phyloP scores from a whole-genome alignment of 2,797 vertebrate species.

The Pelochelys cantorii region DNA sequence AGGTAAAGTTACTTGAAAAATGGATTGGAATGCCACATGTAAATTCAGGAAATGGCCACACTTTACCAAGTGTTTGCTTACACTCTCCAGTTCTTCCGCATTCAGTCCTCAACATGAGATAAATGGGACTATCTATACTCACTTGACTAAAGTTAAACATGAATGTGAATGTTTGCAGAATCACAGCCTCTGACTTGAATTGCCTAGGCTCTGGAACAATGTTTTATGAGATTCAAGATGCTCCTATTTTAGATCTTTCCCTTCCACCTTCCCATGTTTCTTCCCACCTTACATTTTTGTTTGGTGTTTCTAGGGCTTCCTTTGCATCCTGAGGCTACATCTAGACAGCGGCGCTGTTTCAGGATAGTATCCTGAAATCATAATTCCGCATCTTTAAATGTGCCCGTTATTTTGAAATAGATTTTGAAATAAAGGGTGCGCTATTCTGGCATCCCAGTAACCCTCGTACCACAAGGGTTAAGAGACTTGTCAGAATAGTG shows the following conservation, averaged over 20 bases:
- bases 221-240: background rate
- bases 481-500: too few species aligned
- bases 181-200: background rate
- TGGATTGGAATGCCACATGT: background rate
- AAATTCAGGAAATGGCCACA: background rate
- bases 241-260: background rate
- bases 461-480: too few species aligned
- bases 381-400: too few species aligned
- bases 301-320: rapidly evolving
- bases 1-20: background rate
- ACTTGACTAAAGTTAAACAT: background rate
- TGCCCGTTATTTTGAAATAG: too few species aligned
- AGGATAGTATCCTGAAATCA: too few species aligned
- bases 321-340: too few species aligned
- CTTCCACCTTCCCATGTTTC: background rate
- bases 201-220: background rate
- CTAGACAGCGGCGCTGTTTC: too few species aligned
- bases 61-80: background rate
- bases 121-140: too few species aligned
- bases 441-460: too few species aligned
- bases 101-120: background rate
- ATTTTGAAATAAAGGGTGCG: too few species aligned
- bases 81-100: background rate
- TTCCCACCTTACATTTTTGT: background rate
- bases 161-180: background rate